Evolutionary conservation across 2,888 invertebrate genomes (phyloP), one percentile per base, ranked within the genome.

Genomic region (Neelides folsomi): DNA sequence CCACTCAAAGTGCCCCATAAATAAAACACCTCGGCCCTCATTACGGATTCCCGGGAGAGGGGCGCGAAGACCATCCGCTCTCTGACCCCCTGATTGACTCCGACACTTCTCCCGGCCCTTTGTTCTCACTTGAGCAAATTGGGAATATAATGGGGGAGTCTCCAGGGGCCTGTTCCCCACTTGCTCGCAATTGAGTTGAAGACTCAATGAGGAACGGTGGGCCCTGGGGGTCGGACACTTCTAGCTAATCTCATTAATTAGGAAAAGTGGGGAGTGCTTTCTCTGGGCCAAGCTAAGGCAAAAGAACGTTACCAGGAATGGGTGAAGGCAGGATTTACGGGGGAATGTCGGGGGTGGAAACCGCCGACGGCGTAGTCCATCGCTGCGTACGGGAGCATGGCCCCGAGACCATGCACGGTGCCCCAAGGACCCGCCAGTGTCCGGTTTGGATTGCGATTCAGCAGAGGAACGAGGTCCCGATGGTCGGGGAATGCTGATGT

Each of bases 261-360:
- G 39, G 39, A 39, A 39, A 15, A n/a, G n/a, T 39, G 39, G 39
- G 8, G 9, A 39, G 15, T 15, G 39, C n/a, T 15, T 15, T 15
- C 15, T 39, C 13, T n/a, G 39, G 3, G 39, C 9, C 12, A 8
- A 8, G 39, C 4, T 5, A 39, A 36, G 36, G 9, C 7, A 27
- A 27, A 27, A 5, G 27, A 27, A 27, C 4, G 27, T 81, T 88
- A 86, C 89, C 89, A 89, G 77, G 88, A 88, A 80, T 89, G 88
- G 72, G 86, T 84, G 79, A 88, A 89, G 69, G 83, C 83, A 69
- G 88, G 66, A 52, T 66, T 66, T 51, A 66, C 72, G 60, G 72
- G 71, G 64, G 72, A 73, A 67, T 75, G 75, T 52, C 75, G 69
- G 15, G 64, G 60, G 62, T 74, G 75, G 68, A 74, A 74, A 58